Evolutionary conservation across 2,888 invertebrate genomes (phyloP).

Genomic region (Alloplasta piceator): DNA sequence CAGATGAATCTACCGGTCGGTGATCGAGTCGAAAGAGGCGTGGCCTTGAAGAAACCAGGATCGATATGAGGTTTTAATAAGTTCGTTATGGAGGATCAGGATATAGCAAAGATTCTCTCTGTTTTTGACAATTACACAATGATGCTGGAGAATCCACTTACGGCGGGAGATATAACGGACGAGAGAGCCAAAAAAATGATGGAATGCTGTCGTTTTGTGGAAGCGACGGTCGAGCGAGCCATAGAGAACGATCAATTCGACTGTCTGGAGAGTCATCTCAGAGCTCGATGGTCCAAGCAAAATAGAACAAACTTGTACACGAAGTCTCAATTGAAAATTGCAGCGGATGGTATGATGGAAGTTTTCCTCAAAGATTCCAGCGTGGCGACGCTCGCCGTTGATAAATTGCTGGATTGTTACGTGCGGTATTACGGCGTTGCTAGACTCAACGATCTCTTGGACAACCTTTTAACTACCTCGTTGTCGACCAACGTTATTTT

Average conservation of each 20-base stretch:
- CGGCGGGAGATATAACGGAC: constrained; percentile 84
- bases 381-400: constrained; percentile 78
- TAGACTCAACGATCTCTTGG: constrained; percentile 82
- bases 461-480: constrained; percentile 68
- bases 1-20: constrained; percentile 64
- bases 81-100: constrained; percentile 72
- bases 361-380: constrained; percentile 81
- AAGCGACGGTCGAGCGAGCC: constrained; percentile 84
- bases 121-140: constrained; percentile 85
- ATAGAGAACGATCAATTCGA: constrained; percentile 79
- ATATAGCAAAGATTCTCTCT: constrained; percentile 84
- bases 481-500: constrained; percentile 73
- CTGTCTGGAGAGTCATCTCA: constrained; percentile 83
- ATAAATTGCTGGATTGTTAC: constrained; percentile 83
- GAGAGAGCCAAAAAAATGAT: constrained; percentile 85
- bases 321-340: constrained; percentile 78
- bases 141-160: constrained; percentile 83
- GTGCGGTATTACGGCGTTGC: constrained; percentile 80
- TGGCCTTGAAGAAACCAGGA: constrained; percentile 28
- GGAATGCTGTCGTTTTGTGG: constrained; percentile 85
- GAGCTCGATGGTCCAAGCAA: constrained; percentile 81
- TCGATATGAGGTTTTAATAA: constrained; percentile 6
- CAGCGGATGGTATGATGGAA: constrained; percentile 84
- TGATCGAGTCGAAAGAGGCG: constrained; percentile 66
- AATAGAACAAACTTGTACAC: constrained; percentile 73